Base-by-base conservation (phyloP, 2,888 invertebrate species). In the Iphiclides podalirius region DNA sequence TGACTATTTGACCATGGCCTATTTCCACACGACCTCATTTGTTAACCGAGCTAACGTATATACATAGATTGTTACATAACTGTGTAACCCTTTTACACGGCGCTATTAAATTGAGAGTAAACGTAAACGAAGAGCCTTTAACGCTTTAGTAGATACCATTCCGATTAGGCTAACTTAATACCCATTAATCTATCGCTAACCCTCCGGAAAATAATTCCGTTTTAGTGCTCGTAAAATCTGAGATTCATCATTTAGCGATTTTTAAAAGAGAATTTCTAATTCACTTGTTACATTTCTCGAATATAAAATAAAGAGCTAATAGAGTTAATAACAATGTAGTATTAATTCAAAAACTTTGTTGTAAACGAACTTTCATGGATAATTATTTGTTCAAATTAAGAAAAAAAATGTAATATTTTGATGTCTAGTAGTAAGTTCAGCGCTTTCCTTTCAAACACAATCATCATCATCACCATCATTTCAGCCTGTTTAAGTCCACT, bases 1-100 rank as follows among this genome's bases (percentile, higher is more conserved):
- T 17, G 39, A 14, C 35, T 35, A 35, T 49, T 33, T 49, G 49
- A 49, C 49, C 49, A 16, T 49, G 49, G 49, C 49, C 49, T 14
- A 44, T 49, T 39, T 49, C 43, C 35, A 11, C 16, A 16, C 39
- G 49, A 35, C 43, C 49, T 39, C 49, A 49, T 49, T 49, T 35
- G 26, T 39, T 16, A 39, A 20, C 34, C 16, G 26, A 23, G 16
- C 28, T 33, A 6, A 28, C 34, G 6, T 20, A 23, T 11, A 20
- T 40, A 37, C 28, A 28, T 40, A 49, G 16, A 40, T 13, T 34
- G 39, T 39, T 44, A 49, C 39, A 49, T 38, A 38, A 49, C 16
- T 44, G 39, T 44, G 39, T 44, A 49, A 49, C 49, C 49, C 49
- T 44, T 49, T 49, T 35, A 39, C 49, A 35, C 17, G 17, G 7